Base-by-base conservation (phyloP, 1,140 invertebrate genomes). In the Daktulosphaira vitifoliae region DNA sequence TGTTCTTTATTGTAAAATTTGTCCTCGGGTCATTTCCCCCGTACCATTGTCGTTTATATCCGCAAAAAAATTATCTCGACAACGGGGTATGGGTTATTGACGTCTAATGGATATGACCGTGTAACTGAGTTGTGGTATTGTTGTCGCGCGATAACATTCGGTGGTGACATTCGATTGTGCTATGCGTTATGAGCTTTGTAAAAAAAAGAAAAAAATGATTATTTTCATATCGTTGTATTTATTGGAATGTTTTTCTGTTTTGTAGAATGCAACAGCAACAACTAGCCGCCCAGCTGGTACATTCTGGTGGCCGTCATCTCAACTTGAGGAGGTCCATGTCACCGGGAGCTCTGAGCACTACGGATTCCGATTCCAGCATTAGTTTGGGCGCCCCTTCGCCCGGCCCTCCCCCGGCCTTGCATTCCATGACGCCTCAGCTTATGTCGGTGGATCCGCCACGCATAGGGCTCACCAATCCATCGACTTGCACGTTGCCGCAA, bases 261-360 rank as follows among this genome's bases (percentile, higher is more conserved):
- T 48, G 9, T 69, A 73, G 72, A 65, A 68, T 74, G 70, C 72
- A 74, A 69, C 72, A 73, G 52, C 72, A 73, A 51, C 70, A 69
- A 33, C 49, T 72, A 20, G 71, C 71, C 33, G 71, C 72, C 3
- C 72, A 73, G 66, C 52, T 73, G 39, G 68, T 69, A 2, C 71
- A 71, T 65, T 70, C 70, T 9, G 66, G 54, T 16, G 52, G 53
- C 66, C 42, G 50, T 66, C 48, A 37, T 37, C 23, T 22, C 53
- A 56, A 66, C 66, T 23, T 66, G 66, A 18, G 68, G 68, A 29
- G 39, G 37, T 20, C 68, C 68, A 9, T 69, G 69, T 16, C 70
- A 59, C 69, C 70, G 20, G 51, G 46, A 13, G 66, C 46, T 8
- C 18, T 67, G 3, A 68, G 69, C 25, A 66, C 71, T 50, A 71